These are phyloP conservation scores for Numenius phaeopus DNA, from an alignment of 2,797 vertebrate species.

Conservation along the genomic window DNA sequence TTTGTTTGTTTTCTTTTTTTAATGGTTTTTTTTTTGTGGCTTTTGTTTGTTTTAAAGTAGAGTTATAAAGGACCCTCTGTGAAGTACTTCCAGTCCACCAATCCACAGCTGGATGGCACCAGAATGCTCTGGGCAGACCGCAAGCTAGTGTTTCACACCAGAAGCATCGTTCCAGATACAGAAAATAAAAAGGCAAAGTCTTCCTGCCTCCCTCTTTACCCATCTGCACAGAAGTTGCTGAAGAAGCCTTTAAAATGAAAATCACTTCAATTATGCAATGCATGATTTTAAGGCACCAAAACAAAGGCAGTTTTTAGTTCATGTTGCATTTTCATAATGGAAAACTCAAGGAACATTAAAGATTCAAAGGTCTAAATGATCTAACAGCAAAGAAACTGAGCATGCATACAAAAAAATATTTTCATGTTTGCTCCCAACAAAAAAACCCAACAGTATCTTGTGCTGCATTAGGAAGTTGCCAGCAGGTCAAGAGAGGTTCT, in stretches of 20 bases:
- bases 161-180: not conserved
- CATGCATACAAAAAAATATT: not conserved
- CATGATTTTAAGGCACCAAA: not conserved
- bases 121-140: not conserved
- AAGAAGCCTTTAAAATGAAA: not conserved
- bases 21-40: too few relatives aligned
- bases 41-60: not conserved
- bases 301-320: not conserved
- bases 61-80: not conserved
- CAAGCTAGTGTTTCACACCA: not conserved
- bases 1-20: not conserved
- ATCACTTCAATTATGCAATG: not conserved
- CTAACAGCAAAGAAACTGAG: not conserved
- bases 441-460: not conserved
- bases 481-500: not conserved
- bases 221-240: not conserved
- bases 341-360: not conserved
- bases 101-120: not conserved
- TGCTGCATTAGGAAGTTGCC: not conserved
- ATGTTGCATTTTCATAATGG: not conserved
- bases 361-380: not conserved
- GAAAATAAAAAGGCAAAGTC: not conserved
- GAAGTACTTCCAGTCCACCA: not conserved
- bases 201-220: not conserved
- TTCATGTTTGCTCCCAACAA: not conserved